Evolutionary conservation across 1,140 invertebrate genomes (phyloP).

Genomic region (Platorchestia sp.): DNA sequence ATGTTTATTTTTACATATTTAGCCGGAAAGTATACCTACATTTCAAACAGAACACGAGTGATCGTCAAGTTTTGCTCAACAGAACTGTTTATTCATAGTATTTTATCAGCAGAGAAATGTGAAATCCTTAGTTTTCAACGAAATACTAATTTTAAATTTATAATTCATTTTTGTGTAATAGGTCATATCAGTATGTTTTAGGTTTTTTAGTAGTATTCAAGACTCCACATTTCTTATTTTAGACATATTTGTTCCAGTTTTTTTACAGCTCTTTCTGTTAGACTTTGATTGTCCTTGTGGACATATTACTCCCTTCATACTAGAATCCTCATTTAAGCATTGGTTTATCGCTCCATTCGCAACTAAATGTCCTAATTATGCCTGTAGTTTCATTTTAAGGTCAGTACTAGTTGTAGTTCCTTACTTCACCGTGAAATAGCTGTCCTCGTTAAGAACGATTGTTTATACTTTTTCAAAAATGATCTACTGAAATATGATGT

Average conservation of each 20-base stretch:
- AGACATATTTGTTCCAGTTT: neutral
- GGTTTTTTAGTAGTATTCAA: too few relatives aligned
- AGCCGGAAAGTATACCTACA: too few relatives aligned
- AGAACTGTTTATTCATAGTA: too few relatives aligned
- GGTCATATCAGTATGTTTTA: too few relatives aligned
- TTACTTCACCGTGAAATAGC: neutral
- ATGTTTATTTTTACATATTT: too few relatives aligned
- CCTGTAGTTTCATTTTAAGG: neutral
- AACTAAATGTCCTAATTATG: neutral
- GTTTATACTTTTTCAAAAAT: neutral
- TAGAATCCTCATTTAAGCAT: neutral
- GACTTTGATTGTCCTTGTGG: neutral
- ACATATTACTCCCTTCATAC: neutral
- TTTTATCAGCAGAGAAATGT: too few relatives aligned
- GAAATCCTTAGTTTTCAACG: too few relatives aligned
- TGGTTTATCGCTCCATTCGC: neutral
- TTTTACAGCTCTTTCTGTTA: neutral
- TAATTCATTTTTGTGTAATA: too few relatives aligned
- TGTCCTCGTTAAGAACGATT: neutral
- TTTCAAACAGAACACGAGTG: too few relatives aligned
- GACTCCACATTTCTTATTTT: neutral
- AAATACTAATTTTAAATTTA: too few relatives aligned
- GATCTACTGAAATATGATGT: neutral
- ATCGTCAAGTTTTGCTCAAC: too few relatives aligned
- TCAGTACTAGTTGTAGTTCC: neutral